These are phyloP conservation scores for Scolopax rusticola DNA, from an alignment of 2,797 vertebrate genomes.

Conservation along the genomic window DNA sequence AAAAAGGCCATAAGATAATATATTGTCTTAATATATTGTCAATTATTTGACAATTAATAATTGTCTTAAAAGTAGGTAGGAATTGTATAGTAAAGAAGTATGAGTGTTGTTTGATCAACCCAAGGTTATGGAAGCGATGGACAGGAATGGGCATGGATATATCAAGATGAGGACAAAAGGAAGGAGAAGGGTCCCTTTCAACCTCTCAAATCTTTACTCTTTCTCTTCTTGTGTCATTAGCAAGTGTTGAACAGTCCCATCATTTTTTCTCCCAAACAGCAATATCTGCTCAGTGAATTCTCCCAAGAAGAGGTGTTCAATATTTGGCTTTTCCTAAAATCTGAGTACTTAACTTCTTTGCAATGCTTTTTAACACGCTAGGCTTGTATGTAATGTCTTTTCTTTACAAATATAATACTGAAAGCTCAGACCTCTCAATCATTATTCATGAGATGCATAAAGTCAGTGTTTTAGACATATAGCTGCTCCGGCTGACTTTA, in stretches of 20 bases:
- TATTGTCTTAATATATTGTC: too few species aligned
- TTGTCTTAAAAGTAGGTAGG: neutral
- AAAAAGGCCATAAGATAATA: neutral
- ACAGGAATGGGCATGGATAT: neutral
- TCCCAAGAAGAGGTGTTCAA: neutral
- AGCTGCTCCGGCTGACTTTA: neutral
- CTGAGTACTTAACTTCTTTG: neutral
- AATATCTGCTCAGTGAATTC: neutral
- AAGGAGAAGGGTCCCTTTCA: neutral
- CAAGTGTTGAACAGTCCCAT: neutral
- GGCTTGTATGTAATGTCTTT: neutral
- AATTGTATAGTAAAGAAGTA: neutral
- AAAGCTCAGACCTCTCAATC: neutral
- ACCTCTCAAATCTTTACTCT: neutral
- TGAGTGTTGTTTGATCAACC: neutral
- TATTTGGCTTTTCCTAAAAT: neutral
- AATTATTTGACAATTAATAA: neutral
- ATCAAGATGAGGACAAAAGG: neutral
- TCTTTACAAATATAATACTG: slow-evolving; percentile 1
- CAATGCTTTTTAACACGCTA: neutral
- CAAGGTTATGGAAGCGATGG: neutral
- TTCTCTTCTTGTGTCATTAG: neutral
- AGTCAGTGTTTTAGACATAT: neutral
- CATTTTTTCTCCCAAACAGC: neutral
- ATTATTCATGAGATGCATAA: neutral